Evolutionary conservation across 2,113 vertebrate species (phyloP).

Genomic region (Zosterops lateralis): DNA sequence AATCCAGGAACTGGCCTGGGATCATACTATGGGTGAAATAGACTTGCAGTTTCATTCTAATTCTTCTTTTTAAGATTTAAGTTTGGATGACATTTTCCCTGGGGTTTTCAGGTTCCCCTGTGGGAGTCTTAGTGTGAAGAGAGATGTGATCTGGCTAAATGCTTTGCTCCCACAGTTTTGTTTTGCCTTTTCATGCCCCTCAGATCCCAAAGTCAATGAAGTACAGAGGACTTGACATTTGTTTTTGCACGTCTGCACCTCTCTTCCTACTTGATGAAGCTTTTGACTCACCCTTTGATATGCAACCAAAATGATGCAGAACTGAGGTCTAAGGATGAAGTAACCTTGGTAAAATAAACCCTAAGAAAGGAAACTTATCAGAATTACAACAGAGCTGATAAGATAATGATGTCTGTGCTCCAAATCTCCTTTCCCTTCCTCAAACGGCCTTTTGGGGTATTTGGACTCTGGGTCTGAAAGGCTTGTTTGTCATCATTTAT

Average conservation of each 20-base stretch:
- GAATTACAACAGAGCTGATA: not conserved
- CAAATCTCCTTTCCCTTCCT: not conserved
- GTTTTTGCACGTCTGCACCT: not conserved
- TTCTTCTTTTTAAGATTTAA: not conserved
- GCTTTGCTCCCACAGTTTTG: not conserved
- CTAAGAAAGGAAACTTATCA: not conserved
- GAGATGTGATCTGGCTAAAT: not conserved
- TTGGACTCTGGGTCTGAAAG: not conserved
- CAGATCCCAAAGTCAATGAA: not conserved
- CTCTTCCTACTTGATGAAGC: not conserved
- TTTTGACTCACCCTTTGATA: constrained; percentile 15
- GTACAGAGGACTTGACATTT: not conserved
- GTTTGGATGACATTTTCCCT: not conserved
- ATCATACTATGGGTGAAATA: not conserved
- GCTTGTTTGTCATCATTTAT: not conserved
- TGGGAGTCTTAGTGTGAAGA: not conserved
- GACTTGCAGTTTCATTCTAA: not conserved
- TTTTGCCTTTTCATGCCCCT: not conserved
- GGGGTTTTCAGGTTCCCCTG: not conserved
- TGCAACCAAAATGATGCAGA: not conserved
- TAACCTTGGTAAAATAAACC: not conserved
- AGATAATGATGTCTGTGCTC: not conserved
- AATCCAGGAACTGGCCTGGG: not conserved
- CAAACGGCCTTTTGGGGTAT: not conserved
- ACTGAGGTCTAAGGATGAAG: not conserved